Base-by-base conservation (phyloP, 2,797 vertebrate genomes). In the Crocodylus rhombifer region DNA sequence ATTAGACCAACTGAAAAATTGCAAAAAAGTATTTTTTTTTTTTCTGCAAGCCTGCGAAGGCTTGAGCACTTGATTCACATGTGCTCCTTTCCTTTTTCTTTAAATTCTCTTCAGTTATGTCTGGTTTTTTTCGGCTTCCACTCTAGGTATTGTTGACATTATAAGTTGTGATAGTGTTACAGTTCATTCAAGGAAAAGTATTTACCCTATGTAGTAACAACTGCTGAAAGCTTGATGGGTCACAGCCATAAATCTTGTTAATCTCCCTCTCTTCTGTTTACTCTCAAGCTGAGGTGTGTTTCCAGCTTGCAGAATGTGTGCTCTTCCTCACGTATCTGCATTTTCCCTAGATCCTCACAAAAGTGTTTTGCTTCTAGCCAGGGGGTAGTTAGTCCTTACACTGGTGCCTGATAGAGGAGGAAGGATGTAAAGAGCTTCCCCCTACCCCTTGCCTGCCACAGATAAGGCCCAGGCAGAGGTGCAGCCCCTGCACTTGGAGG, bases 161-260 rank as follows among this genome's bases (percentile, higher is more conserved):
- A 90, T 58, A 84, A 58, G 63, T 84, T 79, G 85, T 78, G 80
- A 67, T 0, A 13, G 77, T 73, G 80, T 23, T 83, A 75, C 77
- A 93, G 60, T 20, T 77, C 65, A 75, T 82, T 63, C 69, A 88
- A 15, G 82, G 85, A 81, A 81, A 94, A 57, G 55, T 80, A 42
- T 42, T 33, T 51, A 15, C 58, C 71, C 0, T 14, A 23, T 1
- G 51, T 42, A 80, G 57, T 23, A 67, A 76, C 74, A 61, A 0
- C 0, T 14, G 76, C 57, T 64, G 86, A 78, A 95, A 80, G 67
- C 89, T 82, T 90, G 92, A 89, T 78, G 86, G 84, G 88, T 91
- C 93, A 78, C 63, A 42, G 88, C 18, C 86, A 80, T 79, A 93
- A 95, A 84, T 36, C 69, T 90, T 71, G 78, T 69, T 77, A 83